Evolutionary conservation across 2,888 invertebrate genomes (phyloP).

Genomic region (Pheosia tremula): DNA sequence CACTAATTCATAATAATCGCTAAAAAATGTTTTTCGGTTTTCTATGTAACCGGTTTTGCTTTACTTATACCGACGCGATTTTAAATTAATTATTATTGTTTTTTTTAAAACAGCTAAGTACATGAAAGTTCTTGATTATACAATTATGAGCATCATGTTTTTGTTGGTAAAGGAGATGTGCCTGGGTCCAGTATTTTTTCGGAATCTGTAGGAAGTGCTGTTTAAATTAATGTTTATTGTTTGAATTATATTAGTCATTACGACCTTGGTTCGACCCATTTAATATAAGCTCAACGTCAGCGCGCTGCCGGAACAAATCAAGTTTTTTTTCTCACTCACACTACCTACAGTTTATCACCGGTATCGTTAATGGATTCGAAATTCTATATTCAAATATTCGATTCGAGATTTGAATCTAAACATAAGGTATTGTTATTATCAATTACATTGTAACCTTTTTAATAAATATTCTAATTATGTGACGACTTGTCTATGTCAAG

Average conservation of each 20-base stretch:
- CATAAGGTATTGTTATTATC: neutral
- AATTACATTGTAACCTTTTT: neutral
- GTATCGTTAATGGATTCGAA: slow-evolving; percentile 3
- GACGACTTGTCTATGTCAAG: too few relatives aligned
- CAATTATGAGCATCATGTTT: too few relatives aligned
- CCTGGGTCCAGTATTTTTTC: too few relatives aligned
- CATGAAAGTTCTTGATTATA: too few relatives aligned
- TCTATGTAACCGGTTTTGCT: too few relatives aligned
- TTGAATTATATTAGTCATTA: neutral
- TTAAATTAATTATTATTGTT: too few relatives aligned
- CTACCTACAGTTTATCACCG: neutral
- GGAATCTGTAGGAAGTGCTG: neutral
- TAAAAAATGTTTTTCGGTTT: too few relatives aligned
- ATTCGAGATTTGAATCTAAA: neutral
- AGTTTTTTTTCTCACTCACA: neutral
- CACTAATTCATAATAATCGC: too few relatives aligned
- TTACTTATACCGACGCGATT: too few relatives aligned
- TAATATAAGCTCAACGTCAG: slow-evolving; percentile 1
- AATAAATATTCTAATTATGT: too few relatives aligned
- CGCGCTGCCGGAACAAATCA: slow-evolving; percentile 8
- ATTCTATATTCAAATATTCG: slow-evolving; percentile 2
- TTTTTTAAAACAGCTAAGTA: too few relatives aligned
- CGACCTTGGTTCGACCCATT: slow-evolving; percentile 1
- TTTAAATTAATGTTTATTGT: neutral
- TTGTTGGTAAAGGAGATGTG: too few relatives aligned